phyloP scores from a whole-genome alignment of 2,113 vertebrate species.

The Micromys minutus region DNA sequence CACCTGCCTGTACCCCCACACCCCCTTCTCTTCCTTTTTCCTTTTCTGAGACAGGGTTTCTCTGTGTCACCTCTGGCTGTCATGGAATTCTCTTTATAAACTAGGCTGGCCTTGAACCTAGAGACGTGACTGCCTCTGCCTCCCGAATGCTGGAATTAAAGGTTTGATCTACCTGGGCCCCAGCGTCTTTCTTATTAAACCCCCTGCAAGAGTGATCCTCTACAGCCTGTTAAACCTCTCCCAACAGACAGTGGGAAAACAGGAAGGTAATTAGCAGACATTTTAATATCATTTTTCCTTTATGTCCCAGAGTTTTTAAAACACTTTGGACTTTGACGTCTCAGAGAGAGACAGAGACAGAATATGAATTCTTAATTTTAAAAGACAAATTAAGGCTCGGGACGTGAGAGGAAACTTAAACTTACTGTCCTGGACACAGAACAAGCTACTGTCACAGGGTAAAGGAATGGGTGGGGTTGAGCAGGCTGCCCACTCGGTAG shows the following conservation, averaged over 20 bases:
- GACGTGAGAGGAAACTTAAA: neutral
- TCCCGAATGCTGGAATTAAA: neutral
- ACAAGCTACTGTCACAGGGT: neutral
- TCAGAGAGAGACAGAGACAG: neutral
- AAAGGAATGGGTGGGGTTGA: neutral
- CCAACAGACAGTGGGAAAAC: neutral
- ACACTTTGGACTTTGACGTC: conserved; percentile 33
- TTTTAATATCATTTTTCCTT: conserved; percentile 43
- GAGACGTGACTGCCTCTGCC: neutral
- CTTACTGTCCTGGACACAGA: neutral
- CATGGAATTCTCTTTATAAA: neutral
- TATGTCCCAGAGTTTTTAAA: conserved; percentile 44
- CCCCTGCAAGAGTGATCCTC: neutral
- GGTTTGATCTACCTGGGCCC: neutral
- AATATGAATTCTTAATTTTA: neutral
- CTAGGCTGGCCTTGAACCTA: neutral
- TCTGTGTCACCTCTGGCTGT: neutral
- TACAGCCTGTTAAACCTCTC: neutral
- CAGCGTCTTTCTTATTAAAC: neutral
- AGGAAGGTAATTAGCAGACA: conserved; percentile 43
- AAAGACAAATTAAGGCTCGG: neutral
- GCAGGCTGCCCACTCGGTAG: neutral
- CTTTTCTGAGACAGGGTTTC: neutral
- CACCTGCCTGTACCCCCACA: neutral
- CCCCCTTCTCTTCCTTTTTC: too few species aligned